Evolutionary conservation across 2,797 vertebrate species (phyloP), one percentile per base, ranked within the genome.

Genomic region (Coranthus polyacanthus): DNA sequence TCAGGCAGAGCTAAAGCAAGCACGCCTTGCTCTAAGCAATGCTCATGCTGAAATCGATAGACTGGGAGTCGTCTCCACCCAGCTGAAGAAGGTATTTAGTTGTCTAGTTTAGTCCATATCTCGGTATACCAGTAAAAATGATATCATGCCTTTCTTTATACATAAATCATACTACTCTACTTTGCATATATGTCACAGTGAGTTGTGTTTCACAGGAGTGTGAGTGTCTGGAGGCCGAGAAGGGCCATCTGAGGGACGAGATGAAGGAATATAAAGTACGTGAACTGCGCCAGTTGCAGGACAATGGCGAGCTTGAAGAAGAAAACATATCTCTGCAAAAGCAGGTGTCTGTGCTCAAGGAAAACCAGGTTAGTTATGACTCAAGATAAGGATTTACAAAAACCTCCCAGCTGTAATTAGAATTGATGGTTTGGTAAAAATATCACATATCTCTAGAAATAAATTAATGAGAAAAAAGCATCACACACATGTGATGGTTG

Each of bases 261-360:
- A 88, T 95, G 75, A 96, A 95, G 82, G 95, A 96, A 77, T 94
- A 84, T 55, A 96, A 95, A 85, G 81, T 92, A 6, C 92, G 93
- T 2, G 95, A 96, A 79, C 65, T 91, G 50, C 88, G 92, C 10
- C 95, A 95, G 70, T 79, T 96, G 46, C 95, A 95, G 84, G 95
- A 96, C 85, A 95, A 90, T 60, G 32, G 88, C 0, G 95, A 96
- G 54, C 88, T 96, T 45, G 95, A 96, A 72, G 95, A 96, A 61
- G 95, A 96, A 84, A 96, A 96, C 85, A 95, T 90, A 58, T 95
- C 93, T 21, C 84, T 96, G 52, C 94, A 96, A 82, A 96, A 96
- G 65, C 95, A 96, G 79, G 93, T 96, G 54, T 96, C 95, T 18
- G 81, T 93, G 47, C 92, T 96, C 3, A 94, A 92, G 73, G 93